Percentiles rank a stretch among this genome's conserved stretches.
These are phyloP conservation scores for Caretta caretta DNA, from an alignment of 2,113 vertebrate species.

Conservation along the genomic window DNA sequence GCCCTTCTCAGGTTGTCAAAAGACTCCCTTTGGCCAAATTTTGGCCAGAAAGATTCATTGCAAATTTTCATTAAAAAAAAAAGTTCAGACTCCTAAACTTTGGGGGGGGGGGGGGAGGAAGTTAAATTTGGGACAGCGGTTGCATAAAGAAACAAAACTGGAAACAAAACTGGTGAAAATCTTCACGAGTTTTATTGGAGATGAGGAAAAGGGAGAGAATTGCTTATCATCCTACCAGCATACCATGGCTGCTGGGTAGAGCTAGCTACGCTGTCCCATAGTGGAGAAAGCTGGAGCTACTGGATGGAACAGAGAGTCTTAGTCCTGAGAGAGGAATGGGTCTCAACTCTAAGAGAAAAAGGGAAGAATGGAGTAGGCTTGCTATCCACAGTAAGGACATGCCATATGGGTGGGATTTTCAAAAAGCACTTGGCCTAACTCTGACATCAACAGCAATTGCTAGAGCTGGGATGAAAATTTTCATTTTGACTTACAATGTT, in stretches of 20 bases:
- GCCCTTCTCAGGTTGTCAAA: constrained; percentile 28
- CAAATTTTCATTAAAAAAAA: rapidly evolving
- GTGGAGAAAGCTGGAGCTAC: not conserved
- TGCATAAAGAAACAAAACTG: not conserved
- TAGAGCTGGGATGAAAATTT: not conserved
- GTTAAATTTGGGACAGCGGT: rapidly evolving
- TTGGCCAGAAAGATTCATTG: constrained; percentile 22
- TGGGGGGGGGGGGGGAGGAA: not conserved
- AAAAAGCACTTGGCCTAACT: not conserved
- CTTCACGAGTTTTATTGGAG: not conserved
- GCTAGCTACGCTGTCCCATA: rapidly evolving
- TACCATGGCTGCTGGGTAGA: not conserved
- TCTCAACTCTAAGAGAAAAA: rapidly evolving
- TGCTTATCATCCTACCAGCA: rapidly evolving
- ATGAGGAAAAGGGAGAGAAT: not conserved
- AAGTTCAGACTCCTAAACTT: not conserved
- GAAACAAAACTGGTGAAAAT: not conserved
- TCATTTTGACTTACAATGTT: not conserved
- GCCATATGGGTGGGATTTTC: not conserved
- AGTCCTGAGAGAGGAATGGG: not conserved
- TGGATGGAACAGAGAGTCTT: not conserved
- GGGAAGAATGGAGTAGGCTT: not conserved
- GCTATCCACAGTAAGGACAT: not conserved
- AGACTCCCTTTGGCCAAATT: constrained; percentile 28
- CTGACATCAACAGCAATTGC: not conserved